Conservation (phyloP, 2,113 vertebrate species). For the Bungarus multicinctus region DNA sequence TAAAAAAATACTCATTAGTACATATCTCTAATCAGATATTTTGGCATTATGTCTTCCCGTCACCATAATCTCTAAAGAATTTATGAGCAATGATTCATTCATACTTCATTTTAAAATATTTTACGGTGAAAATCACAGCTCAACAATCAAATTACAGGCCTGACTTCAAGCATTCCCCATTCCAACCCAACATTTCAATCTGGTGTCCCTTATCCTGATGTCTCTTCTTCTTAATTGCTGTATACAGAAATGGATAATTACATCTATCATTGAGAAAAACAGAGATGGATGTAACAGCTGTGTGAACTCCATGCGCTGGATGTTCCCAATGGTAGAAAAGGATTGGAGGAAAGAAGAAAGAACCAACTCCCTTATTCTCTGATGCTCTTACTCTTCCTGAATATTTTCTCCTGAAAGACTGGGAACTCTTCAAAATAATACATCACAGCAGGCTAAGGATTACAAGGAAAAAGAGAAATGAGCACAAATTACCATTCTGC, state of each 20-base stretch:
- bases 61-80: background rate
- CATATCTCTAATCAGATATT: background rate
- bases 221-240: background rate
- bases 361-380: background rate
- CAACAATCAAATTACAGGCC: background rate
- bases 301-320: background rate
- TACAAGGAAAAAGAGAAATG: background rate
- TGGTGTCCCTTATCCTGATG: background rate
- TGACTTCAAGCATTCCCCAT: background rate
- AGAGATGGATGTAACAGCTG: background rate
- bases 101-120: background rate
- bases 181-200: background rate
- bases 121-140: background rate
- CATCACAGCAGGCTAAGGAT: background rate
- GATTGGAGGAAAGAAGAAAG: background rate
- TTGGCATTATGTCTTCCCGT: background rate
- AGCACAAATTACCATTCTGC: background rate
- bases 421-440: background rate
- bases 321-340: background rate
- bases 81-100: background rate
- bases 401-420: background rate
- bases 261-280: background rate
- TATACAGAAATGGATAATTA: background rate
- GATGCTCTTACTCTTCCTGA: background rate
- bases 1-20: background rate